Base-by-base conservation (phyloP, 2,888 invertebrate genomes). In the Gymnosoma rotundatum region DNA sequence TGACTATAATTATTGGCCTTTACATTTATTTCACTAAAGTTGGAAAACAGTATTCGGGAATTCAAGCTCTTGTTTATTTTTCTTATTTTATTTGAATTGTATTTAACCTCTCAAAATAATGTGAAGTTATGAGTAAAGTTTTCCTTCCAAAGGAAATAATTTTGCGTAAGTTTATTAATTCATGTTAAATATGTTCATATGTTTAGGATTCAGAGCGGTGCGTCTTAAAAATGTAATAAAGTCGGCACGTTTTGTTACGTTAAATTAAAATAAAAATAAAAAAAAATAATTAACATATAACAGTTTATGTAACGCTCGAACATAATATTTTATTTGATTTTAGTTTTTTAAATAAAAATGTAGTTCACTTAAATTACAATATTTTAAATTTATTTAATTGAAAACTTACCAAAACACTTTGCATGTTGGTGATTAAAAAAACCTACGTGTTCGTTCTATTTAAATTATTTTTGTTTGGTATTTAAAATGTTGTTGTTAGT, bases 391-490 rank as follows among this genome's bases (percentile, higher is more conserved):
- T 48, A 63, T 64, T 70, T 64, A 25, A 64, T 72, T 50, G 48
- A 18, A 67, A 54, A 74, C 36, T 67, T 67, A 61, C 67, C 36
- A 38, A 61, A 67, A 36, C 42, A 80, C 16, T 73, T 56, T 60
- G 45, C 61, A 66, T 73, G 50, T 66, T 66, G 79, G 66, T 52
- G 64, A 72, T 60, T 52, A 60, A 42, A 7, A 4, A 73, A 83
- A 72, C 83, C 83, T 75, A 83, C 83, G 78, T 83, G 79, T 60
- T 73, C 50, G 79, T 60, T 73, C 50, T 66, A 73, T 73, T 66
- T 66, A 14, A 61, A 60, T 66, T 52, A 25, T 66, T 66, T 38
- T 20, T 12, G 52, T 67, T 48, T 60, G 18, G 63, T 25, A 18
- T 64, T 64, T 56, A 20, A 25, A 66, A 75, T 58, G 58, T 60